Base-by-base conservation (phyloP, 2,113 vertebrate genomes). In the Uropsilus gracilis region DNA sequence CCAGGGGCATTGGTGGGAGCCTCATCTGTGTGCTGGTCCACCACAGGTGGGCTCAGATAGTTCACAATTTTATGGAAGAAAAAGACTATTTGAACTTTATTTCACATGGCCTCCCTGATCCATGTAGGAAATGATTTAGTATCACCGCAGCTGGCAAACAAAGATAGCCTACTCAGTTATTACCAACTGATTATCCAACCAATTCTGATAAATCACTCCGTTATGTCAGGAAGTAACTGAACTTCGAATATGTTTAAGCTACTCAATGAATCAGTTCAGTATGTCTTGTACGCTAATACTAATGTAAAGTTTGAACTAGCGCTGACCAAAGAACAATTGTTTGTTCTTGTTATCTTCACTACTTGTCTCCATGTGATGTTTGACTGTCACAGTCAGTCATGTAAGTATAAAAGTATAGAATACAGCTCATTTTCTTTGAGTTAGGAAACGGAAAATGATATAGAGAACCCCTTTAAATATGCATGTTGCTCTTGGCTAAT, bases 181-280 rank as follows among this genome's bases (percentile, higher is more conserved):
- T 97, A 96, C 16, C 81, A 97, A 95, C 68, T 94, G 78, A 97
- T 96, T 0, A 0, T 78, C 46, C 37, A 87, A 71, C 42, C 85
- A 26, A 97, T 97, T 97, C 97, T 96, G 90, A 97, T 97, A 97
- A 96, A 98, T 96, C 14, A 85, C 86, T 34, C 71, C 42, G 86
- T 20, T 90, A n/a, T 71, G 81, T 68, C 57, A 83, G 12, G 20
- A 82, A 97, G 97, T 96, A 94, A 94, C 28, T 92, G 76, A 97
- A 68, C 57, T 55, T 4, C 93, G 73, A 94, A 94, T 90, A 95
- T 94, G 8, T 78, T 97, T 73, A 82, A 66, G 37, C 80, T 94
- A 81, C 69, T 95, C 95, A 96, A 93, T 94, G 96, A 94, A 66
- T 77, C 28, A 71, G 53, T 89, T 72, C 96, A 95, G 95, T 96